Conservation (phyloP, 2,113 vertebrate species). For the Notothenia coriiceps region DNA sequence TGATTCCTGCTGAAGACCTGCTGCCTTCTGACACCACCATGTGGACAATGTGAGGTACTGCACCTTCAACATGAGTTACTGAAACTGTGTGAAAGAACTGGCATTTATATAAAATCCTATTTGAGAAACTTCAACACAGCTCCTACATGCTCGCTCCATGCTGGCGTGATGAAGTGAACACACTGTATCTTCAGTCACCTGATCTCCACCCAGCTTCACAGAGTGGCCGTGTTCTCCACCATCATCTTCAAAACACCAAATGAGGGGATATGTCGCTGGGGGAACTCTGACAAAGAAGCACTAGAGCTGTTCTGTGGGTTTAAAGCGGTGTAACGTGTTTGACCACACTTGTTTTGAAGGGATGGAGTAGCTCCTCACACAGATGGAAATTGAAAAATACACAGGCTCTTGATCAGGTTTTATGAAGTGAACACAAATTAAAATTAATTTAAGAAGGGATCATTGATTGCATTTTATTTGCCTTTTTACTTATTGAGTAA, state of each 20-base stretch:
- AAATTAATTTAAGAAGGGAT: neutral
- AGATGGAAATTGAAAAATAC: neutral
- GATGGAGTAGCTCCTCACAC: neutral
- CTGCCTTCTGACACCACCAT: constrained; percentile 22
- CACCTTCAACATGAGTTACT: neutral
- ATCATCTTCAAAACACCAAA: neutral
- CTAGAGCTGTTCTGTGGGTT: too few species aligned
- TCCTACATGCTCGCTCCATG: neutral
- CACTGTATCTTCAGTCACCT: neutral
- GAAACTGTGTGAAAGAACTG: too few species aligned
- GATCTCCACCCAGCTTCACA: neutral
- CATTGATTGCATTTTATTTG: neutral
- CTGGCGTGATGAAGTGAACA: neutral
- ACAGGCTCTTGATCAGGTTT: neutral
- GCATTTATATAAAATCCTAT: too few species aligned
- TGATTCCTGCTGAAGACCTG: neutral
- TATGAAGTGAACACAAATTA: neutral
- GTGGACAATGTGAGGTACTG: constrained; percentile 19
- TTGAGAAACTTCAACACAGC: neutral
- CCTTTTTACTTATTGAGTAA: neutral
- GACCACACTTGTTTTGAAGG: too few species aligned
- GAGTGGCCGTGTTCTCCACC: neutral
- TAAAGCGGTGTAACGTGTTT: too few species aligned
- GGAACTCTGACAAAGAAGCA: neutral
- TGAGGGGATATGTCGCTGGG: neutral